phyloP scores from a whole-genome alignment of 2,113 vertebrate genomes.

The Thomomys bottae region DNA sequence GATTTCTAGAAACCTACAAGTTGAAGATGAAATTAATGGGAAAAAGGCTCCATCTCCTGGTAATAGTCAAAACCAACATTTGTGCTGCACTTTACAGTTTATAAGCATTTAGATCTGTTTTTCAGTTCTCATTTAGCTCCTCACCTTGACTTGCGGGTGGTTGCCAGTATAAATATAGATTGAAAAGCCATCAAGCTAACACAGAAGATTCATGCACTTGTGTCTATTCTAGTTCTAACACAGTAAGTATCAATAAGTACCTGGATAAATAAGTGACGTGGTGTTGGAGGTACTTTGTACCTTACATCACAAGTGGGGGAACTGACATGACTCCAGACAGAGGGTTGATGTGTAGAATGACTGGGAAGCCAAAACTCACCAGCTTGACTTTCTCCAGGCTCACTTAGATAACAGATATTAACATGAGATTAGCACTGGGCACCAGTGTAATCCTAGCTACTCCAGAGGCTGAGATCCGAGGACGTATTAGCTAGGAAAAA shows the following conservation, averaged over 20 bases:
- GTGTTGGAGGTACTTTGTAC: too few species aligned
- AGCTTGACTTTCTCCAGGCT: not conserved
- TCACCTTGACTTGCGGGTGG: not conserved
- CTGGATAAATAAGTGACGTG: not conserved
- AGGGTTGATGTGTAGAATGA: not conserved
- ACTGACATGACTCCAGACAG: not conserved
- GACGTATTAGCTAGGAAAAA: not conserved
- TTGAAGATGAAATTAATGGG: constrained; percentile 65
- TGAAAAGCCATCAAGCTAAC: not conserved
- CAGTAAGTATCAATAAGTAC: not conserved
- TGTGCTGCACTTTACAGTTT: constrained; percentile 35
- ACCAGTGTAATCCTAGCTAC: too few species aligned
- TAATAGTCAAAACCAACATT: constrained; percentile 70
- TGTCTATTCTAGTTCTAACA: not conserved
- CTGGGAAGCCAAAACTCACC: not conserved
- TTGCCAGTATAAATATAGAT: not conserved
- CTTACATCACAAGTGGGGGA: not conserved
- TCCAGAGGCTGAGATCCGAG: too few species aligned
- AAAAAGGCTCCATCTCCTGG: constrained; percentile 81
- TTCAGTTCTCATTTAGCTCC: not conserved
- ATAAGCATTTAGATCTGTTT: not conserved
- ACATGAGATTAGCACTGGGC: too few species aligned
- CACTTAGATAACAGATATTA: not conserved
- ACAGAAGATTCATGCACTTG: not conserved
- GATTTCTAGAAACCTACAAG: constrained; percentile 59